Evolutionary conservation across 1,140 invertebrate species (phyloP).

Genomic region (Drosophila simulans): DNA sequence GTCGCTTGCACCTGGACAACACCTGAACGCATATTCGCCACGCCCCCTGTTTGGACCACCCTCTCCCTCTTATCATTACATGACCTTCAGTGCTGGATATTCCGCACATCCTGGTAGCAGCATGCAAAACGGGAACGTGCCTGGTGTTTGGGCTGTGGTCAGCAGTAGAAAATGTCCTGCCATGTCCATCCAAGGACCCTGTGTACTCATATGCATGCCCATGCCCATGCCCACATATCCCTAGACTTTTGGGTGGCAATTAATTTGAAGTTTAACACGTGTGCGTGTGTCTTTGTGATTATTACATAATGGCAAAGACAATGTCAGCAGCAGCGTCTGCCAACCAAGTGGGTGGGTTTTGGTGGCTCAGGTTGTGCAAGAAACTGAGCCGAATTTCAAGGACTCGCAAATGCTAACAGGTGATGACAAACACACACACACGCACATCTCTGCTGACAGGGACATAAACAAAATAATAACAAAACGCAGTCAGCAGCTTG

Average conservation of each 20-base stretch:
- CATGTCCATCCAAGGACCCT: constrained; percentile 8
- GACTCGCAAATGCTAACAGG: constrained; percentile 82
- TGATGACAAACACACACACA: constrained; percentile 67
- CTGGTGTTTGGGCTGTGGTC: constrained; percentile 70
- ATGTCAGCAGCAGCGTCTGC: constrained; percentile 28
- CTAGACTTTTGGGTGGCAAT: constrained; percentile 74
- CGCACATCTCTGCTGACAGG: constrained; percentile 27
- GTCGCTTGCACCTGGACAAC: constrained; percentile 37
- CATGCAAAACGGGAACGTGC: constrained; percentile 58
- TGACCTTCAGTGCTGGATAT: constrained; percentile 37
- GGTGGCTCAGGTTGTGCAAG: constrained; percentile 54
- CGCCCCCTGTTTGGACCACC: constrained; percentile 1
- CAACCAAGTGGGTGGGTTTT: constrained; percentile 3
- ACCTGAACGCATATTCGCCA: constrained; percentile 25
- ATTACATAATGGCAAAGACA: constrained; percentile 62
- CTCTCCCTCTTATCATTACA: constrained; percentile 21
- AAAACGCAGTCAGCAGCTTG: constrained; percentile 56
- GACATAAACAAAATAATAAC: constrained; percentile 81
- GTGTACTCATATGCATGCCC: not conserved
- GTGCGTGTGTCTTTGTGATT: constrained; percentile 41
- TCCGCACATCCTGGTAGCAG: constrained; percentile 32
- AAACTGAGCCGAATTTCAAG: constrained; percentile 66
- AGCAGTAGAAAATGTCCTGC: constrained; percentile 51
- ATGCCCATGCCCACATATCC: constrained; percentile 1
- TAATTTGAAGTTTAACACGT: constrained; percentile 74